Evolutionary conservation across 53 echinoderm and acorn worm species (phyloP), one percentile per base, ranked within the genome.

Genomic region (Crossaster papposus): DNA sequence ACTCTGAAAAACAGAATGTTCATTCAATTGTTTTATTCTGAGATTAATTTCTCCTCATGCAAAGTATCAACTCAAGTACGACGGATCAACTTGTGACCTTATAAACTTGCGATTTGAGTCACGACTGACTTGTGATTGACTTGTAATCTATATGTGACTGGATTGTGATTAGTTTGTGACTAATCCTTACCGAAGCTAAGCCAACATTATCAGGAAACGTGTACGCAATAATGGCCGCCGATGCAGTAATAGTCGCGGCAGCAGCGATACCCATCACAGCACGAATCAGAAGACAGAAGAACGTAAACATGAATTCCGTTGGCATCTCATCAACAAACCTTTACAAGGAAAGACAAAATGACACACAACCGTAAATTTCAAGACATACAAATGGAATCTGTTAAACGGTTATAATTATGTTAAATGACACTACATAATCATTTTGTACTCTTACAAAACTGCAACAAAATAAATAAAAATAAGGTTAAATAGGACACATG

Each of bases 171-270:
- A 12, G 1, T 33, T 80, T 30, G 31, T 80, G 62, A 80, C 24
- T 30, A 26, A 9, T 8, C 54, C 92, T 92, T 90, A 94, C 96
- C 75, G 90, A 79, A 54, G 89, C 88, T 22, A 90, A 79, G 36
- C 90, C 94, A 8, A 92, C 90, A 55, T 91, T 89, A 30, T 94
- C 34, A 20, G 92, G 96, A 71, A 96, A 96, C 15, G 92, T 83
- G 30, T 90, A 83, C 1, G 92, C 92, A 35, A 92, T 53, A 18
- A 94, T 92, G 17, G 93, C 78, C 35, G 65, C 53, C n/a, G 80
- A 81, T 15, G 90, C 93, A 15, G 93, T 94, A 4, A 91, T 55
- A 20, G 77, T 72, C 13, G 92, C 90, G 1, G 95, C 52, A 0
- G 94, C 77, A 10, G 93, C 95, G 1, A 96, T 22, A 13, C 94